These are phyloP conservation scores for Tetragnatha versicolor DNA, from an alignment of 1,140 invertebrate genomes.

Conservation along the genomic window DNA sequence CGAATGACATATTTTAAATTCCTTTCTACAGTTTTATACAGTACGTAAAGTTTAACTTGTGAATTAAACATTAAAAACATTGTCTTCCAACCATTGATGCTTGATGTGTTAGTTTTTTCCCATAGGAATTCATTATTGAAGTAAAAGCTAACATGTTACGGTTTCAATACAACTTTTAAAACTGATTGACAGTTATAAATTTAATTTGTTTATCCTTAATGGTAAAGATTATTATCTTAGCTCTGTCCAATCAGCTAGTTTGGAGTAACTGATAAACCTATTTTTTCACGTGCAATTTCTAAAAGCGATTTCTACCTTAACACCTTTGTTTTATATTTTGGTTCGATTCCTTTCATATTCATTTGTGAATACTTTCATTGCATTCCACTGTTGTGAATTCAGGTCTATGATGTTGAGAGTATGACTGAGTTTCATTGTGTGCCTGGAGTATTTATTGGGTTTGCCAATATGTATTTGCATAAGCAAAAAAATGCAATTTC, in stretches of 20 bases:
- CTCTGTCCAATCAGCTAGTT: too few species aligned
- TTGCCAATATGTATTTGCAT: neutral
- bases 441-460: neutral
- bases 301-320: neutral
- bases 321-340: constrained; percentile 17
- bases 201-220: neutral
- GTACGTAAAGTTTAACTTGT: too few species aligned
- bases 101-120: too few species aligned
- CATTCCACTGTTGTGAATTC: constrained; percentile 26
- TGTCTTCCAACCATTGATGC: too few species aligned
- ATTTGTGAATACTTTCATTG: constrained; percentile 53
- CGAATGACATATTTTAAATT: too few species aligned
- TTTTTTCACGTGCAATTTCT: neutral
- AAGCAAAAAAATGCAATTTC: neutral
- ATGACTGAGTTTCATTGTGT: neutral
- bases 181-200: neutral
- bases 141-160: neutral
- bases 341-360: constrained; percentile 49
- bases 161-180: neutral
- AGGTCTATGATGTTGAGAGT: neutral
- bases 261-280: neutral
- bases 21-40: too few species aligned
- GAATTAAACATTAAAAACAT: too few species aligned
- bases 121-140: neutral
- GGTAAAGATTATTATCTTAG: neutral